Evolutionary conservation across 2,888 invertebrate species (phyloP).

Genomic region (Ptychoptera contaminata): DNA sequence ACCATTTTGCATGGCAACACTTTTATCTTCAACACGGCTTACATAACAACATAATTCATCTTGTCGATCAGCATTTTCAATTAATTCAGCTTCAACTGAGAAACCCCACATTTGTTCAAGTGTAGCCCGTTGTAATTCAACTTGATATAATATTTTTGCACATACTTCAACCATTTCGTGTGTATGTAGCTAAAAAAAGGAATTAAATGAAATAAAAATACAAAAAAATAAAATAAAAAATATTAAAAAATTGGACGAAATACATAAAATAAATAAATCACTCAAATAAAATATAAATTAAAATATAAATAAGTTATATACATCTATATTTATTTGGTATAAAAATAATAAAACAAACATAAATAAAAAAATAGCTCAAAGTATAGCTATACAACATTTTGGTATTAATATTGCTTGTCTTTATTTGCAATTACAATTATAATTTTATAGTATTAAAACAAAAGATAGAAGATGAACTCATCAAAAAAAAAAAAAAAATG

Average conservation of each 20-base stretch:
- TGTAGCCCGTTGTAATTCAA: slow-evolving; percentile 77
- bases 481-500: too few relatives aligned
- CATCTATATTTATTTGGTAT: too few relatives aligned
- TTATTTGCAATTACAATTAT: too few relatives aligned
- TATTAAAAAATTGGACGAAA: not conserved
- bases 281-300: too few relatives aligned
- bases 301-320: too few relatives aligned
- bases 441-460: too few relatives aligned
- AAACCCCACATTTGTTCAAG: slow-evolving; percentile 96
- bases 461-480: too few relatives aligned
- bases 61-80: slow-evolving; percentile 89
- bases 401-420: too few relatives aligned
- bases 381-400: too few relatives aligned
- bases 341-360: too few relatives aligned
- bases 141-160: slow-evolving; percentile 92
- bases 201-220: slow-evolving; percentile 12
- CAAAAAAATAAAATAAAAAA: not conserved
- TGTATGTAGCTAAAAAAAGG: slow-evolving; percentile 58
- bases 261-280: slow-evolving; percentile 12
- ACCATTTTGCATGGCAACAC: slow-evolving; percentile 94
- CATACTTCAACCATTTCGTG: slow-evolving; percentile 93
- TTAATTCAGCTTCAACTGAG: slow-evolving; percentile 91
- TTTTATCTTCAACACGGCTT: slow-evolving; percentile 87
- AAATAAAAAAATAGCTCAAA: too few relatives aligned
- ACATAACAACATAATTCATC: slow-evolving; percentile 96